Conservation (phyloP, 1,140 invertebrate genomes). For the Parapsyche elsis region DNA sequence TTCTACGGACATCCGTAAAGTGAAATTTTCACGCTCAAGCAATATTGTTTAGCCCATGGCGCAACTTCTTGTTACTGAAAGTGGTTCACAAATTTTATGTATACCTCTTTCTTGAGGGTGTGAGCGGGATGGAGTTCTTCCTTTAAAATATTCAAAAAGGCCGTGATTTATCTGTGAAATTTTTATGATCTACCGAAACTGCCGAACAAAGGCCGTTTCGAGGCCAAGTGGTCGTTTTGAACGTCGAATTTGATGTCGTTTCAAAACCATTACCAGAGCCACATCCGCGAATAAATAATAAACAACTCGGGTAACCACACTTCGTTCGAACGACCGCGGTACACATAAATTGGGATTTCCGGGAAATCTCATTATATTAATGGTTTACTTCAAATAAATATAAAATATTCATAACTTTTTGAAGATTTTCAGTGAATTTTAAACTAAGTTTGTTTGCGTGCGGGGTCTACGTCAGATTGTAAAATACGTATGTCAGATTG, state of each 20-base stretch:
- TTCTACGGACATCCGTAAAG: neutral
- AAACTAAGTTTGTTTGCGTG: too few relatives aligned
- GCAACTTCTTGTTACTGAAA: slow-evolving; percentile 20
- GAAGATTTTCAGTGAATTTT: too few relatives aligned
- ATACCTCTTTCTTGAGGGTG: neutral
- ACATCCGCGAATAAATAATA: slow-evolving; percentile 21
- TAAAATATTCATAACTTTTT: too few relatives aligned
- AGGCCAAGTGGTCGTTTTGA: neutral
- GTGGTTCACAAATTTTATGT: neutral
- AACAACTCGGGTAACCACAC: slow-evolving; percentile 9
- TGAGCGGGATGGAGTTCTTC: neutral
- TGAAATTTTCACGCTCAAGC: slow-evolving; percentile 27
- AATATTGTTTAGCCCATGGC: slow-evolving; percentile 18
- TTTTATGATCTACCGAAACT: slow-evolving; percentile 30
- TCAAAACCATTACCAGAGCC: neutral
- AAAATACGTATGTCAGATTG: too few relatives aligned
- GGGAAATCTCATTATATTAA: neutral
- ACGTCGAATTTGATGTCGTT: slow-evolving; percentile 9
- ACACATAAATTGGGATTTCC: slow-evolving; percentile 6
- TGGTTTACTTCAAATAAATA: too few relatives aligned
- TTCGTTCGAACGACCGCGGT: neutral
- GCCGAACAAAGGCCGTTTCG: slow-evolving; percentile 33
- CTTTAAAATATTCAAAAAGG: slow-evolving; percentile 34
- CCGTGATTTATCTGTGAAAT: slow-evolving; percentile 31
- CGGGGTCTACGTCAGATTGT: too few relatives aligned